phyloP scores from a whole-genome alignment of 2,888 invertebrate genomes.

The Brenthis hecate region DNA sequence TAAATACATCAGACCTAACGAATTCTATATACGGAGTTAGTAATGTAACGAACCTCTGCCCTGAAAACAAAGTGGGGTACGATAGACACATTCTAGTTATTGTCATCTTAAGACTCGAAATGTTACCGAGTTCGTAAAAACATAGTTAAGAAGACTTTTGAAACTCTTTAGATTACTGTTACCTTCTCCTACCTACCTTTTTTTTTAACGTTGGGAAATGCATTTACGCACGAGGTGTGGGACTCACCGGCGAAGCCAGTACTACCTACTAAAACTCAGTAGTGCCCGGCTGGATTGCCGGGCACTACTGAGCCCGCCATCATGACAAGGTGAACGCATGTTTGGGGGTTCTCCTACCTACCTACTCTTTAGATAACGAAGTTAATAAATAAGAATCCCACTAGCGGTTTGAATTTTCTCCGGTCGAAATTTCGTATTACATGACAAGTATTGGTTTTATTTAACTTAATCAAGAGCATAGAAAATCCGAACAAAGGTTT shows the following conservation, averaged over 20 bases:
- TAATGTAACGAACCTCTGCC: conserved; percentile 15
- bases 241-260: no score
- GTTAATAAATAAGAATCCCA: conserved; percentile 31
- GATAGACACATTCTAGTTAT: conserved; percentile 27
- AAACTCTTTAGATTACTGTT: conserved; percentile 30
- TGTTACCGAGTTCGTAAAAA: conserved; percentile 34
- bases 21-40: conserved; percentile 3
- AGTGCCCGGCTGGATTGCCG: no score
- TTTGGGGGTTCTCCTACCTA: no score
- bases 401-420: conserved; percentile 17
- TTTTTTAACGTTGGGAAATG: no score
- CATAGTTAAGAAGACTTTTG: conserved; percentile 31
- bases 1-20: conserved; percentile 10
- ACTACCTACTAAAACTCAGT: no score
- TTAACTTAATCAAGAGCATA: neutral
- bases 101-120: conserved; percentile 24
- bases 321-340: no score
- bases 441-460: conserved; percentile 36
- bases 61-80: conserved; percentile 21
- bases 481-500: neutral
- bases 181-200: no score
- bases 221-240: no score
- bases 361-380: conserved; percentile 34
- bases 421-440: conserved; percentile 12
- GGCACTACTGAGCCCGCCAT: no score